Conservation (phyloP, 2,113 vertebrate genomes). For the Cynopterus brachyotis region DNA sequence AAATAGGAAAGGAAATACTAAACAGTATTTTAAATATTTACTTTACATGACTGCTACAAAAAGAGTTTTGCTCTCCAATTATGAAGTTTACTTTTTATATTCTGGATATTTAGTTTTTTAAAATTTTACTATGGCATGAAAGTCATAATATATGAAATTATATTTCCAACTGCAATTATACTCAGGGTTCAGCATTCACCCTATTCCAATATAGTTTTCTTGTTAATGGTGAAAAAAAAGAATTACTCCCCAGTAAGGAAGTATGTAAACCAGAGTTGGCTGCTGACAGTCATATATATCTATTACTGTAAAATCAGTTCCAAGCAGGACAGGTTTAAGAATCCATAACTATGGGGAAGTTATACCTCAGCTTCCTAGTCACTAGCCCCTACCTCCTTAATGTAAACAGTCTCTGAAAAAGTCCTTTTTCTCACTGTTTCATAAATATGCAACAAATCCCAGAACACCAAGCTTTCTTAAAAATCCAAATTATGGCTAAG, state of each 20-base stretch:
- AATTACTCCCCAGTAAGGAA: neutral
- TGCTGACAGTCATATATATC: neutral
- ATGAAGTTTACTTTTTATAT: neutral
- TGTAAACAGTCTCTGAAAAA: neutral
- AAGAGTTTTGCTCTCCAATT: neutral
- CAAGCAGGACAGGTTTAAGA: neutral
- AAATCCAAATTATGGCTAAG: neutral
- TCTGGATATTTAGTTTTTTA: neutral
- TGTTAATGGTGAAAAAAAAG: neutral
- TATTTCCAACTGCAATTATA: neutral
- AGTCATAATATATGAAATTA: neutral
- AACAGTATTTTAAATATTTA: neutral
- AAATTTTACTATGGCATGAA: neutral
- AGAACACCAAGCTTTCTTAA: neutral
- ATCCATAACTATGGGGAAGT: neutral
- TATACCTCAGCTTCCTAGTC: neutral
- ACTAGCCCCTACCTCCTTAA: neutral
- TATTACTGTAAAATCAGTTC: neutral
- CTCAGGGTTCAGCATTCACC: neutral
- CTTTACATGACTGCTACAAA: neutral
- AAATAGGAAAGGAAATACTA: neutral
- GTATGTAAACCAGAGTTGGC: neutral
- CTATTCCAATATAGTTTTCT: neutral
- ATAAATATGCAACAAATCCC: neutral
- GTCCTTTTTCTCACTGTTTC: neutral